phyloP scores from a whole-genome alignment of 2,113 vertebrate genomes.

The Barnardius zonarius region DNA sequence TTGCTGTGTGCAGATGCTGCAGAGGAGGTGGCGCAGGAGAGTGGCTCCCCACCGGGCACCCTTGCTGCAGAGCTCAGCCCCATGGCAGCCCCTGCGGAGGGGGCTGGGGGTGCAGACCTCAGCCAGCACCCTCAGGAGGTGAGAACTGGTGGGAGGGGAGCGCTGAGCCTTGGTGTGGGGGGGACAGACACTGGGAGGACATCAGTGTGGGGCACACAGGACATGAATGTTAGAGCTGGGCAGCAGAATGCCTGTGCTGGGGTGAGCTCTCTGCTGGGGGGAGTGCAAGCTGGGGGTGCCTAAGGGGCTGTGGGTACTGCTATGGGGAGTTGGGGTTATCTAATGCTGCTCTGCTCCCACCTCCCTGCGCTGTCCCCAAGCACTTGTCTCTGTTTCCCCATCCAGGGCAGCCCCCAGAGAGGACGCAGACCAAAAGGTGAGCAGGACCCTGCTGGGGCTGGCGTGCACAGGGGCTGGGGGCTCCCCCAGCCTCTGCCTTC shows the following conservation, averaged over 20 bases:
- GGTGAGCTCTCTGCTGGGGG: neutral
- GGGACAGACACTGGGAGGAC: no score
- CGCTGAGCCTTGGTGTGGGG: accelerated
- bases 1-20: neutral
- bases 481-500: neutral
- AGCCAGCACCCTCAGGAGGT: neutral
- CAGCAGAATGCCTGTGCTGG: neutral
- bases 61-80: neutral
- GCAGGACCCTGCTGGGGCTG: neutral
- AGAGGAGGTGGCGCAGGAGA: neutral
- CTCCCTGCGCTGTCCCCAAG: neutral
- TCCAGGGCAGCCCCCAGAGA: neutral
- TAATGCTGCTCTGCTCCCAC: accelerated
- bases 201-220: accelerated
- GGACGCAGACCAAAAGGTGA: slow-evolving; percentile 46
- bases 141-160: neutral
- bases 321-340: neutral
- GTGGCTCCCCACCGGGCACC: neutral
- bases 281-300: neutral
- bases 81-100: accelerated
- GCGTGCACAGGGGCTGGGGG: neutral
- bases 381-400: accelerated
- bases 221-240: neutral
- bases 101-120: neutral
- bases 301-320: neutral